phyloP scores from a whole-genome alignment of 1,140 invertebrate species.

The Micrasema minimum region DNA sequence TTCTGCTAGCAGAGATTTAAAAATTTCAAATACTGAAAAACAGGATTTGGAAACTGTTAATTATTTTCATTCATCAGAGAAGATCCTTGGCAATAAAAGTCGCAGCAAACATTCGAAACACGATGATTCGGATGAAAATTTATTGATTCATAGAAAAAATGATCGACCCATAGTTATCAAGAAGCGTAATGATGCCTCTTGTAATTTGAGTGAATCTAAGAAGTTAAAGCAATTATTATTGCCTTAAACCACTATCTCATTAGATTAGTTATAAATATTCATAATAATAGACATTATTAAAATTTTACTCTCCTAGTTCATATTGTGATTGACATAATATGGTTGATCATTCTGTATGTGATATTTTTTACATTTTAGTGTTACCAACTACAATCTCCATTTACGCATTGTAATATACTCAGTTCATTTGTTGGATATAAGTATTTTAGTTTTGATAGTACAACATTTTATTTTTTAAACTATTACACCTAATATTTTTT shows the following conservation, averaged over 20 bases:
- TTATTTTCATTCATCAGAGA: conserved; percentile 27
- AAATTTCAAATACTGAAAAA: conserved; percentile 24
- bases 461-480: not conserved
- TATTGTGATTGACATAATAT: conserved; percentile 9
- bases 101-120: not conserved
- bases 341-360: conserved; percentile 23
- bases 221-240: conserved; percentile 61
- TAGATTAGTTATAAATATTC: too few relatives aligned
- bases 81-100: conserved; percentile 3
- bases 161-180: conserved; percentile 52
- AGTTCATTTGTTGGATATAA: not conserved
- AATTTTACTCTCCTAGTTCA: not conserved
- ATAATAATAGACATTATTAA: not conserved
- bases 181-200: conserved; percentile 43
- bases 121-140: conserved; percentile 42
- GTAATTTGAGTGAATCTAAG: conserved; percentile 60
- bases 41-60: conserved; percentile 42
- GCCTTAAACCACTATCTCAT: conserved; percentile 51
- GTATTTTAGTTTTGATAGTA: conserved; percentile 1
- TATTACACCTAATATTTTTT: not conserved
- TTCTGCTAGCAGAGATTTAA: conserved; percentile 53
- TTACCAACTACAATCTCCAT: not conserved
- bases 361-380: conserved; percentile 23
- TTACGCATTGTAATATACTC: not conserved
- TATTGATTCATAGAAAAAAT: conserved; percentile 34